Percentiles rank a stretch among this genome's conserved stretches.
Conservation (phyloP, 2,113 vertebrate genomes). For the Siphamia tubifer region DNA sequence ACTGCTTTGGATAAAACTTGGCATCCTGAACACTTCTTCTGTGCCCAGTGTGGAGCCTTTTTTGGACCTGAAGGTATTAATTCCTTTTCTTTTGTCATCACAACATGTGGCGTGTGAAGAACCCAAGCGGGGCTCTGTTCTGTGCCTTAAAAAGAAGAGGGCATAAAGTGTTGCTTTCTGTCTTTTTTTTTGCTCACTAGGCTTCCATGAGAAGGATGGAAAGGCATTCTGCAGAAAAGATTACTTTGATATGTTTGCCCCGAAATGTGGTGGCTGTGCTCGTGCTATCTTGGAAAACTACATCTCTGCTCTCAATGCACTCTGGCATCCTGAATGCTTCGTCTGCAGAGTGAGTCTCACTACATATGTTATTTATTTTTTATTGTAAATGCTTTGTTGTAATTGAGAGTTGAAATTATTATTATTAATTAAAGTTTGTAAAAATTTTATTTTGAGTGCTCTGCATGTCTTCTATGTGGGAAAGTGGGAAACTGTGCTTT, state of each 20-base stretch:
- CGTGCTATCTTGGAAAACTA: slow-evolving; percentile 96
- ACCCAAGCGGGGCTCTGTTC: not conserved
- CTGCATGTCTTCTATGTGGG: no score
- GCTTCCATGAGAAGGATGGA: slow-evolving; percentile 95
- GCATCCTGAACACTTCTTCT: slow-evolving; percentile 97
- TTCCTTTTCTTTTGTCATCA: not conserved
- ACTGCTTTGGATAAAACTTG: slow-evolving; percentile 92
- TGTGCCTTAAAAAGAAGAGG: not conserved
- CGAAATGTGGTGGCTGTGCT: slow-evolving; percentile 94
- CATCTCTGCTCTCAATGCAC: slow-evolving; percentile 93
- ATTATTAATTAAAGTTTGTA: no score
- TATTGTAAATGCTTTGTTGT: no score
- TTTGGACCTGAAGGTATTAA: slow-evolving; percentile 70
- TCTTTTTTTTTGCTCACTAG: slow-evolving; percentile 66
- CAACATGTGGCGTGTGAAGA: not conserved
- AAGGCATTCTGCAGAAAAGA: slow-evolving; percentile 96
- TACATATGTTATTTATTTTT: no score
- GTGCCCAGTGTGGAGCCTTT: slow-evolving; percentile 86
- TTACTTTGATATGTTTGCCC: slow-evolving; percentile 97
- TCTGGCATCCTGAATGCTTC: slow-evolving; percentile 97
- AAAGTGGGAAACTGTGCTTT: no score
- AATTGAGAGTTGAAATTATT: no score
- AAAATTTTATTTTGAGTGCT: no score
- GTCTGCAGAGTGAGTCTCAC: slow-evolving; percentile 90
- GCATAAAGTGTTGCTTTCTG: not conserved